phyloP scores from a whole-genome alignment of 2,113 vertebrate species.

The Etheostoma spectabile region DNA sequence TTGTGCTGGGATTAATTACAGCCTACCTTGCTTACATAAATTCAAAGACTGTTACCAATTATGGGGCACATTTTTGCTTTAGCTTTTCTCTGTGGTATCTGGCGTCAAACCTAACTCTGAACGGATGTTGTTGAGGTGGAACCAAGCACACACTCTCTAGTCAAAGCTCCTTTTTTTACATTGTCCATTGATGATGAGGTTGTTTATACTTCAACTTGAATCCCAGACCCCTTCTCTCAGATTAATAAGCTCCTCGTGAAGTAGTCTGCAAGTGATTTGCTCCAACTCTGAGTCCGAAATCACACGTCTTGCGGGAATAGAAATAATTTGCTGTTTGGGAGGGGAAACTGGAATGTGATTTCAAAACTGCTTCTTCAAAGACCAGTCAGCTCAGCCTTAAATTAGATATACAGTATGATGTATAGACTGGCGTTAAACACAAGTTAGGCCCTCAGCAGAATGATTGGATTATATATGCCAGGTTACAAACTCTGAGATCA shows the following conservation, averaged over 20 bases:
- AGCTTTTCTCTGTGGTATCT: constrained; percentile 78
- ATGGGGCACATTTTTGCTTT: constrained; percentile 88
- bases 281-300: constrained; percentile 79
- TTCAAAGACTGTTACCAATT: constrained; percentile 94
- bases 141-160: constrained; percentile 52
- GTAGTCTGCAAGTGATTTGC: constrained; percentile 85
- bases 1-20: constrained; percentile 94
- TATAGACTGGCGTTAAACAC: constrained; percentile 79
- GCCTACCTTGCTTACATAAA: constrained; percentile 90
- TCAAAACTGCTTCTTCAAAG: constrained; percentile 78
- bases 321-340: constrained; percentile 80
- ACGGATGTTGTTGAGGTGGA: constrained; percentile 67
- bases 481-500: constrained; percentile 80
- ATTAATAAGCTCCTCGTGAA: constrained; percentile 80
- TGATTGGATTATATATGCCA: constrained; percentile 80
- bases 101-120: constrained; percentile 58
- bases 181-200: constrained; percentile 72
- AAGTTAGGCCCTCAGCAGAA: constrained; percentile 67
- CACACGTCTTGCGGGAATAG: constrained; percentile 75
- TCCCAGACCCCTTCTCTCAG: constrained; percentile 73
- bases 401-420: constrained; percentile 81
- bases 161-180: constrained; percentile 37
- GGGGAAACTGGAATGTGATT: constrained; percentile 80
- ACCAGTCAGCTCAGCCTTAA: constrained; percentile 72
- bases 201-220: constrained; percentile 76